Base-by-base conservation (phyloP, 2,888 invertebrate species). In the Meganola albula region DNA sequence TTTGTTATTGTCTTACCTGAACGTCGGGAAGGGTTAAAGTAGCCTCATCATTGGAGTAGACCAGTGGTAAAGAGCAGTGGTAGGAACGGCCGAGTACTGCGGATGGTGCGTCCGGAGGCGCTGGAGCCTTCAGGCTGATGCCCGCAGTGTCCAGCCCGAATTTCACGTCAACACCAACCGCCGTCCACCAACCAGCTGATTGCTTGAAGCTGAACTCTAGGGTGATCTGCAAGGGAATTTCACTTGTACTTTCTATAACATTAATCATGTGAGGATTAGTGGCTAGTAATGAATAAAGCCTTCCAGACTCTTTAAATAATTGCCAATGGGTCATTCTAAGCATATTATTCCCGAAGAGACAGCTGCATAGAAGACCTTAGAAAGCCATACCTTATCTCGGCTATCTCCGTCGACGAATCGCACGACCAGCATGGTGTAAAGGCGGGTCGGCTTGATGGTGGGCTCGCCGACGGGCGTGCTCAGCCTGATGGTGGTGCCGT, bases 191-290 rank as follows among this genome's bases (percentile, higher is more conserved):
- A 0, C 84, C 86, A 0, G 52, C 69, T 0, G 74, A 53, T 27
- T 87, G 73, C 40, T 87, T 86, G 68, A 89, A 90, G 40, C 85
- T 87, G 51, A 89, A 89, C 46, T 88, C 88, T 8, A 89, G 50
- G 7, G 79, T 83, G 27, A 88, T 80, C 87, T 89, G 53, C 4
- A 58, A 53, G 37, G 30, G 3, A 3, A 20, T n/a, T n/a, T n/a
- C n/a, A n/a, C n/a, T n/a, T n/a, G n/a, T n/a, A n/a, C n/a, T n/a
- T n/a, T n/a, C n/a, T n/a, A n/a, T n/a, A n/a, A n/a, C n/a, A n/a
- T n/a, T n/a, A n/a, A n/a, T n/a, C n/a, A n/a, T n/a, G n/a, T n/a
- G n/a, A n/a, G n/a, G n/a, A n/a, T n/a, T n/a, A n/a, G n/a, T n/a
- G n/a, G n/a, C n/a, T n/a, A n/a, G n/a, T n/a, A n/a, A n/a, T n/a